Evolutionary conservation across 1,140 invertebrate species (phyloP).

Genomic region (Saxidomus purpurata): DNA sequence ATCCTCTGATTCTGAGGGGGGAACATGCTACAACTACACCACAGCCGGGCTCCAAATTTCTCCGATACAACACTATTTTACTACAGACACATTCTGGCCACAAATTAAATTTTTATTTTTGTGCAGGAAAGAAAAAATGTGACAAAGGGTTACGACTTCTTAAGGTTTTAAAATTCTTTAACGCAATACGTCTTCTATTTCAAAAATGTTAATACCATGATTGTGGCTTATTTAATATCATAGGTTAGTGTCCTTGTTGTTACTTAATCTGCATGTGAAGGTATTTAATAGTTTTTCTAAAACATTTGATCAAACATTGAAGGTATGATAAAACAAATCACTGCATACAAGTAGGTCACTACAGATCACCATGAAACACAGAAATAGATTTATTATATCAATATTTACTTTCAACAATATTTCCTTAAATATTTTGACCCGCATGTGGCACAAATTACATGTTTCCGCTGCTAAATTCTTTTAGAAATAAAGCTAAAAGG

Average conservation of each 20-base stretch:
- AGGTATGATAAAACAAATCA: not conserved
- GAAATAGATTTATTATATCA: not conserved
- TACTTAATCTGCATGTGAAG: not conserved
- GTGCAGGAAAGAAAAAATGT: not conserved
- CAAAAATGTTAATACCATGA: not conserved
- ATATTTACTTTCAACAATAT: not conserved
- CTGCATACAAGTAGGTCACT: not conserved
- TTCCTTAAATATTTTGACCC: not conserved
- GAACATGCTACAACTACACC: too few species aligned
- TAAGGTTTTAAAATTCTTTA: not conserved
- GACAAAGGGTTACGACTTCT: not conserved
- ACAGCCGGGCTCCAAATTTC: too few species aligned
- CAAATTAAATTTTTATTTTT: too few species aligned
- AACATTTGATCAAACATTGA: not conserved
- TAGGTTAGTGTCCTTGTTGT: slow-evolving; percentile 1
- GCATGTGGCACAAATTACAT: not conserved
- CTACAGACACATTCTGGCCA: too few species aligned
- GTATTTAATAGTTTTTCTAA: not conserved
- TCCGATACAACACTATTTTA: too few species aligned
- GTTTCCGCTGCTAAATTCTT: not conserved
- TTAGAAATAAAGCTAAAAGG: not conserved
- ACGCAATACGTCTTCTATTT: not conserved
- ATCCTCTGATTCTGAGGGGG: too few species aligned
- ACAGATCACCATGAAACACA: not conserved
- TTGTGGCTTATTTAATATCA: not conserved